These are phyloP conservation scores for Melipona bicolor DNA, from an alignment of 2,888 invertebrate genomes.

Conservation along the genomic window DNA sequence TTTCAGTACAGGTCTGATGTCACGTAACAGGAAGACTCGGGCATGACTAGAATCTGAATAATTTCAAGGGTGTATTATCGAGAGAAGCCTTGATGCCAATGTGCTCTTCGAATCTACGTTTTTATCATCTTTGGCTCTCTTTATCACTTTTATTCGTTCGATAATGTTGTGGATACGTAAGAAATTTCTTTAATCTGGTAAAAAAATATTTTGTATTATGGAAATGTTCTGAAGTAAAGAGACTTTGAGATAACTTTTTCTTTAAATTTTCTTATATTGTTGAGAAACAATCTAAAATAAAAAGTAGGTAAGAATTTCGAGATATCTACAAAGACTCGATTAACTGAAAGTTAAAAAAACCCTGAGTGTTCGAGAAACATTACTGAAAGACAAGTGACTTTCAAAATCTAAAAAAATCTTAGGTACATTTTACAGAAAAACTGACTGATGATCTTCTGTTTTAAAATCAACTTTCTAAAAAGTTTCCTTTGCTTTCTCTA, in stretches of 20 bases:
- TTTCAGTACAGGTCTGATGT: neutral
- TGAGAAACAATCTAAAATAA: neutral
- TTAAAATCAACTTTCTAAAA: neutral
- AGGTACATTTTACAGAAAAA: neutral
- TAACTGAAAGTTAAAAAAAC: neutral
- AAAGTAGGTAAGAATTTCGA: neutral
- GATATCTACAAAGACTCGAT: neutral
- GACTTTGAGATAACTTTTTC: neutral
- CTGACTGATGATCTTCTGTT: neutral
- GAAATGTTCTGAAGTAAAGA: neutral
- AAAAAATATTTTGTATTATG: neutral
- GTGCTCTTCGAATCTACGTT: neutral
- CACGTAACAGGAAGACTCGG: slow-evolving; percentile 13
- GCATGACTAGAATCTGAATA: neutral
- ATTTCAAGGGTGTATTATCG: neutral
- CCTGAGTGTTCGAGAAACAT: too few species aligned
- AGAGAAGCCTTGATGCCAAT: neutral
- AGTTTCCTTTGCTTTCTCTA: neutral
- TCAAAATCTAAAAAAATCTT: neutral
- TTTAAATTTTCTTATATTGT: neutral
- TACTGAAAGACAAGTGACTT: neutral
- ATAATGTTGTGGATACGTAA: neutral
- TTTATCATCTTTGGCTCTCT: neutral
- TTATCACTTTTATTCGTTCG: neutral
- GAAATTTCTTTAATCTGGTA: neutral